These are phyloP conservation scores for Unio delphinus DNA, from an alignment of 2,888 invertebrate genomes.

Conservation along the genomic window DNA sequence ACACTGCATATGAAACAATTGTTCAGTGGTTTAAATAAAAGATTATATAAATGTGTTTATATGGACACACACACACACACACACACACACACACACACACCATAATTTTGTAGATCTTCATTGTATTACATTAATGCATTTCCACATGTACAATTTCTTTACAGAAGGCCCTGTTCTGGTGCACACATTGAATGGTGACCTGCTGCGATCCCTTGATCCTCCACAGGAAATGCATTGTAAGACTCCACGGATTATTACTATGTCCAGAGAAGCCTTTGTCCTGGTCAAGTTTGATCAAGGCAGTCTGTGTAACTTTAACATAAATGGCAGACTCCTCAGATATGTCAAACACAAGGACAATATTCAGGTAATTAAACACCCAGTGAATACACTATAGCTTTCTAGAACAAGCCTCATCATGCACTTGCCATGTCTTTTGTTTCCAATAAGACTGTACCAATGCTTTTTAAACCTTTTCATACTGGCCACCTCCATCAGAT, in stretches of 20 bases:
- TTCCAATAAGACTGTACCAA: too few relatives aligned
- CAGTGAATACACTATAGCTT: neutral
- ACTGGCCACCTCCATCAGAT: too few relatives aligned
- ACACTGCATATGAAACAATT: too few relatives aligned
- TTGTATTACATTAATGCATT: too few relatives aligned
- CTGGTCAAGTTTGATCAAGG: slow-evolving; percentile 93
- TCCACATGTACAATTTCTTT: slow-evolving; percentile 18
- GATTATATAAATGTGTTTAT: too few relatives aligned
- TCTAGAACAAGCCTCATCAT: too few relatives aligned
- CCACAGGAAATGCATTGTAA: slow-evolving; percentile 74
- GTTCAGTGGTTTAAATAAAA: too few relatives aligned
- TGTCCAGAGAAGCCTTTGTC: slow-evolving; percentile 96
- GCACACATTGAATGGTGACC: slow-evolving; percentile 97
- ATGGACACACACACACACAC: too few relatives aligned
- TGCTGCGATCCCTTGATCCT: slow-evolving; percentile 90
- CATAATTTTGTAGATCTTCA: too few relatives aligned
- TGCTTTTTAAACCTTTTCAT: too few relatives aligned
- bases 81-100: too few relatives aligned
- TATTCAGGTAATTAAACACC: slow-evolving; percentile 81
- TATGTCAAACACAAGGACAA: slow-evolving; percentile 95
- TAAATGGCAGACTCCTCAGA: slow-evolving; percentile 91
- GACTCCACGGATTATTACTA: slow-evolving; percentile 89
- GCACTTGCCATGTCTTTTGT: neutral
- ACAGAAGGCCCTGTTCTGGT: slow-evolving; percentile 95
- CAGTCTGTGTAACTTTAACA: slow-evolving; percentile 92